Evolutionary conservation across 2,113 vertebrate genomes (phyloP).

Genomic region (Proterorhinus semilunaris): DNA sequence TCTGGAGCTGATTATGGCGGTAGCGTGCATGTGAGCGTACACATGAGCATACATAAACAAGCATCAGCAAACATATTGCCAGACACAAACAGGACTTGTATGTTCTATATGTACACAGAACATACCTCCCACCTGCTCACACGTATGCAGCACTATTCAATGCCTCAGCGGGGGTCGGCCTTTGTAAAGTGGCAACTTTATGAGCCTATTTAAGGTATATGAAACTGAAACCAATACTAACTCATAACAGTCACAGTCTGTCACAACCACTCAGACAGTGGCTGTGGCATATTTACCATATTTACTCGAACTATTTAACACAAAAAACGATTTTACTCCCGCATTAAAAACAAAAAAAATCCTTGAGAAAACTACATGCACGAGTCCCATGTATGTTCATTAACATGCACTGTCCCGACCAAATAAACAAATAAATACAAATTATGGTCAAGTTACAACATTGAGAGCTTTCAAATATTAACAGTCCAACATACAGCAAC

Average conservation of each 20-base stretch:
- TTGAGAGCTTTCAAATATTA: neutral
- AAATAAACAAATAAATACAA: neutral
- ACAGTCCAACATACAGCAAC: too few species aligned
- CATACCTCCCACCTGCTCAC: constrained; percentile 47
- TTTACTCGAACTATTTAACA: neutral
- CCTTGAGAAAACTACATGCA: too few species aligned
- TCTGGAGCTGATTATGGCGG: constrained; percentile 79
- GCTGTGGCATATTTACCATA: constrained; percentile 3
- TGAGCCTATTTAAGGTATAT: constrained; percentile 43
- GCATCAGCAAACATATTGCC: constrained; percentile 42
- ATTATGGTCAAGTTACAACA: neutral
- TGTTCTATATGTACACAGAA: constrained; percentile 18
- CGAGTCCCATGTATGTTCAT: too few species aligned
- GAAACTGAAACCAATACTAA: constrained; percentile 38
- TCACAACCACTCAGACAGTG: neutral
- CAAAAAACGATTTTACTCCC: neutral
- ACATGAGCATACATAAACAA: constrained; percentile 43
- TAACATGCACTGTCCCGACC: too few species aligned
- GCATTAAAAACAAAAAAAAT: too few species aligned
- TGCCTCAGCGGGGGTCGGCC: constrained; percentile 27
- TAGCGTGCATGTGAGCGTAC: constrained; percentile 41
- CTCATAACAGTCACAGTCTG: constrained; percentile 21
- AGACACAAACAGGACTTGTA: constrained; percentile 44
- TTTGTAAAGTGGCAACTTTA: constrained; percentile 59
- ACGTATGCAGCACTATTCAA: constrained; percentile 37